phyloP scores from a whole-genome alignment of 2,113 vertebrate genomes.

The Aldabrachelys gigantea region DNA sequence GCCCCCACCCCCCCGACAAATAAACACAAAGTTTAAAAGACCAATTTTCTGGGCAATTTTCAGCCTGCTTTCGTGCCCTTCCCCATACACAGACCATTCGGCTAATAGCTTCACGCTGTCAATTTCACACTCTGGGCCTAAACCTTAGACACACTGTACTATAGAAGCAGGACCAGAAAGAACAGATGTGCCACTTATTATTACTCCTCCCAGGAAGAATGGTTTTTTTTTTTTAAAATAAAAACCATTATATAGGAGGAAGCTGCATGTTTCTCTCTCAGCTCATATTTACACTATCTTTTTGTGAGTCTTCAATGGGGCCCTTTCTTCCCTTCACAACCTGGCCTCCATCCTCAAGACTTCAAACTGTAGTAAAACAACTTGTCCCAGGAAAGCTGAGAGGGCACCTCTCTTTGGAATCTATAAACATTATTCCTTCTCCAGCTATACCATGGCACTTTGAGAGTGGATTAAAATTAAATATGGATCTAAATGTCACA shows the following conservation, averaged over 20 bases:
- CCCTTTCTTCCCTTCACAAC: not conserved
- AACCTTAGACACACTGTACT: not conserved
- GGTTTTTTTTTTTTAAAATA: not conserved
- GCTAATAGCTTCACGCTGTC: conserved; percentile 31
- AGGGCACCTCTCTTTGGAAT: not conserved
- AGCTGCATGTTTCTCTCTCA: not conserved
- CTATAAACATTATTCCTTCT: not conserved
- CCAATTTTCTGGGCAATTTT: conserved; percentile 14
- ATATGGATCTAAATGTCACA: not conserved
- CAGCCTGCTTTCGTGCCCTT: conserved; percentile 19
- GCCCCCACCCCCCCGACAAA: not conserved
- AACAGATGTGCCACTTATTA: not conserved
- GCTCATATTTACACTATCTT: not conserved
- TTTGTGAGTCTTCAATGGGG: not conserved
- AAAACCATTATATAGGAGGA: not conserved
- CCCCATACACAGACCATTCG: not conserved
- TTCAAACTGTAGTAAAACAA: not conserved
- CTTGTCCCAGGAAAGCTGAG: not conserved
- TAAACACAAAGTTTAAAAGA: not conserved
- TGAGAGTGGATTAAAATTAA: not conserved
- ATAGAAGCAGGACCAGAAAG: conserved; percentile 12
- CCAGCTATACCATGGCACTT: not conserved
- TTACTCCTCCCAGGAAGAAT: not conserved
- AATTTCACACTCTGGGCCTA: conserved; percentile 30
- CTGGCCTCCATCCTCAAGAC: not conserved